phyloP scores from a whole-genome alignment of 2,113 vertebrate species.

The Colossoma macropomum region DNA sequence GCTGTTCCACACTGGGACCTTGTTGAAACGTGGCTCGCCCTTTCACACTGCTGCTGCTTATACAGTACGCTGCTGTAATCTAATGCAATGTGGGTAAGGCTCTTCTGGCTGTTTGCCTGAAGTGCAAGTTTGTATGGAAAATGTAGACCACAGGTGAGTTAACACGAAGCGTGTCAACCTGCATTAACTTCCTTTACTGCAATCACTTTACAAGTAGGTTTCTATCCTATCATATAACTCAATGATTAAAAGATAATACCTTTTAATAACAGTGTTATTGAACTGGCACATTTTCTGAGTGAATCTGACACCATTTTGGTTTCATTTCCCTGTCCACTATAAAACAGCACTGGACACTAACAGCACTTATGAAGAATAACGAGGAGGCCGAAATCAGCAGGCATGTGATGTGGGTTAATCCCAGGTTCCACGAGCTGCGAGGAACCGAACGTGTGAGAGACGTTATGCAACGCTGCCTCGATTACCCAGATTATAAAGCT shows the following conservation, averaged over 20 bases:
- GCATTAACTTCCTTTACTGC: background rate
- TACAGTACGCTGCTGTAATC: background rate
- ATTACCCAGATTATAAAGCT: slow-evolving; percentile 46
- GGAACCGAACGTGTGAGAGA: slow-evolving; percentile 27
- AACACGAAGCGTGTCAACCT: background rate
- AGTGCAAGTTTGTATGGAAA: background rate
- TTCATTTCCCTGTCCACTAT: background rate
- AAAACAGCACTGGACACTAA: background rate
- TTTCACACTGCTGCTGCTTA: background rate
- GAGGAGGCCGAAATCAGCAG: background rate
- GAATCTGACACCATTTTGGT: background rate
- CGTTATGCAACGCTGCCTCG: slow-evolving; percentile 41
- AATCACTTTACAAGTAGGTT: background rate
- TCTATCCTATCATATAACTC: background rate
- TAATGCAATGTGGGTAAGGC: background rate
- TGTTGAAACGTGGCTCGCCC: background rate
- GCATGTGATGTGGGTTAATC: slow-evolving; percentile 33
- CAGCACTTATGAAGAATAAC: background rate
- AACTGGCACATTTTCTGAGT: background rate
- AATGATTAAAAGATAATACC: background rate
- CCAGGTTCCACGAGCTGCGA: background rate
- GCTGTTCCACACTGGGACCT: background rate
- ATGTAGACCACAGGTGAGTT: background rate
- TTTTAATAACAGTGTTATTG: background rate
- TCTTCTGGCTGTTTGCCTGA: background rate